A percentile compares a stretch with the other conserved stretches of the same genome.
Evolutionary conservation across 2,797 vertebrate genomes (phyloP).

Genomic region (Melopsittacus undulatus): DNA sequence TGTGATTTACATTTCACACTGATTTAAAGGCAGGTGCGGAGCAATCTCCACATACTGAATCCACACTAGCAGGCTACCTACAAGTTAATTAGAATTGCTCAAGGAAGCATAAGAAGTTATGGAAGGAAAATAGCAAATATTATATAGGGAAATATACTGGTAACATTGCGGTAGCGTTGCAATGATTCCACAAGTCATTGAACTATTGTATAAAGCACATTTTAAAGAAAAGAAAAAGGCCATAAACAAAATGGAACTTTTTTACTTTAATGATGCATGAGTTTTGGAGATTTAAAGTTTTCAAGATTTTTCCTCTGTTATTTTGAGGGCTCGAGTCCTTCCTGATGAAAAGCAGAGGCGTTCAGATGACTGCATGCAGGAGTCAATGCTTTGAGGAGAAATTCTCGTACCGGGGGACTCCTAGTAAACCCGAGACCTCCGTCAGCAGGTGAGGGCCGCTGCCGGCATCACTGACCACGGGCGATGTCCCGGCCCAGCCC

Average conservation of each 20-base stretch:
- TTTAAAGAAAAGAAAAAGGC: not conserved
- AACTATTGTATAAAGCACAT: not conserved
- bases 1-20: not conserved
- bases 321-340: not conserved
- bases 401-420: not conserved
- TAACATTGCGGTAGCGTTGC: not conserved
- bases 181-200: not conserved
- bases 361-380: not conserved
- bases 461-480: not conserved
- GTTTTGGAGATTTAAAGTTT: not conserved
- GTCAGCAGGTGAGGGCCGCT: accelerated
- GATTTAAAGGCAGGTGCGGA: not conserved
- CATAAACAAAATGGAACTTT: not conserved
- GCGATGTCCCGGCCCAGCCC: too few relatives aligned
- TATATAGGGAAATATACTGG: not conserved
- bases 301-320: not conserved
- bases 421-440: not conserved
- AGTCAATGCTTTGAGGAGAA: not conserved
- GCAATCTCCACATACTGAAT: not conserved
- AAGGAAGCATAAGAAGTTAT: not conserved
- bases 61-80: not conserved
- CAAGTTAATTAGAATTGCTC: not conserved
- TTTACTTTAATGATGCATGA: not conserved
- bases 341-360: not conserved
- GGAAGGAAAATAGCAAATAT: not conserved